Conservation (phyloP, 2,113 vertebrate species). For the Heterotilapia buettikoferi region DNA sequence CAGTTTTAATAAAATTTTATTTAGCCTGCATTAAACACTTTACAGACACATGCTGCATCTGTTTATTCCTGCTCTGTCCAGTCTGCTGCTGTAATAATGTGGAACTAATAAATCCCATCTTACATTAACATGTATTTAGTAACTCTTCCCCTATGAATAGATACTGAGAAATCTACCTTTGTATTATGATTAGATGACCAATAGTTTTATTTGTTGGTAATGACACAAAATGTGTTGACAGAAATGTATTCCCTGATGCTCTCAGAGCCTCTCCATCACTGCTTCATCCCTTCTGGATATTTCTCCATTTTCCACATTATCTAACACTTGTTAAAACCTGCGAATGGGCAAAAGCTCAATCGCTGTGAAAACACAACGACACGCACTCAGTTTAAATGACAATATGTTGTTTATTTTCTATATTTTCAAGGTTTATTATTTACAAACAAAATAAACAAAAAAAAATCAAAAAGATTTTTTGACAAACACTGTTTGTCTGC, state of each 20-base stretch:
- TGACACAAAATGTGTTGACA: constrained; percentile 32
- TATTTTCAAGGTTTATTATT: constrained; percentile 83
- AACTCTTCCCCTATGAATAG: not conserved
- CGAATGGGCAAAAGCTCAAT: not conserved
- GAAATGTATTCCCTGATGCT: not conserved
- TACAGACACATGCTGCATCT: not conserved
- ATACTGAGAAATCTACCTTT: not conserved
- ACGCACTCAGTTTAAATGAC: constrained; percentile 67
- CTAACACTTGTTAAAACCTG: not conserved
- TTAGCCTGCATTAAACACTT: not conserved
- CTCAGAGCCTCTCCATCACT: not conserved
- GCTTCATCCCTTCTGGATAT: not conserved
- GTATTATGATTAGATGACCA: constrained; percentile 28
- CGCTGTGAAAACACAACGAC: constrained; percentile 18
- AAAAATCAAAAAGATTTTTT: constrained; percentile 70
- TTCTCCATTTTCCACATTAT: not conserved
- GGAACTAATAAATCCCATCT: not conserved
- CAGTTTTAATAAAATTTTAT: not conserved
- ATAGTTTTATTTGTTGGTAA: constrained; percentile 24
- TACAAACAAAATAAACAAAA: constrained; percentile 75
- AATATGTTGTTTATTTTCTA: constrained; percentile 80
- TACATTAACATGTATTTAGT: not conserved
- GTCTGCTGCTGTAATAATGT: not conserved
- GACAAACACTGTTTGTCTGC: constrained; percentile 82
- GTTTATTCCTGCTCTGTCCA: not conserved